Evolutionary conservation across 2,888 invertebrate species (phyloP), one percentile per base, ranked within the genome.

Genomic region (Lissocephala sabroskyi): DNA sequence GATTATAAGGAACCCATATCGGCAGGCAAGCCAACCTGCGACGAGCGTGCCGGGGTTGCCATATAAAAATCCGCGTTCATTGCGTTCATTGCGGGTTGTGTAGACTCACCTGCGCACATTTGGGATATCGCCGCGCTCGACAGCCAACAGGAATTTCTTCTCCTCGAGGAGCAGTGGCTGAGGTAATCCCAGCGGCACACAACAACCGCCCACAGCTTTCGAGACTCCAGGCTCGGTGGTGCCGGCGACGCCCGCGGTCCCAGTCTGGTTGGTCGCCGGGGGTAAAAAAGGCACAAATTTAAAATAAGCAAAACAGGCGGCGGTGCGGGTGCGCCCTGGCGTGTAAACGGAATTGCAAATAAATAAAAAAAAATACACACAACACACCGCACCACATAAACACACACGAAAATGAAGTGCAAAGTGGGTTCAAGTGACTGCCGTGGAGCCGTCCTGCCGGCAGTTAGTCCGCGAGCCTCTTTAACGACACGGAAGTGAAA

Each of bases 91-190:
- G 13, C 10, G 19, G 6, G 10, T n/a, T 37, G 10, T 30, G 30
- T 30, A 30, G n/a, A 77, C 84, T 86, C 85, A 93, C 91, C 92
- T 89, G 79, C 92, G 88, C 16, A 96, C 95, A 80, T 94, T 93
- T 10, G 92, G 91, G 82, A 96, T 88, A 84, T 98, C 97, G 2
- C 97, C 97, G 48, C 97, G 86, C 85, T 97, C 97, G 17, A 97
- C 96, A 0, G 96, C 94, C 48, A 97, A 86, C 19, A 98, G 88
- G 82, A 92, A 97, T 80, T 94, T 95, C 86, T 96, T 97, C 86
- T 97, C 97, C 66, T 94, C 93, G 46, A 91, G 82, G 44, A 89
- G 90, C 49, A 95, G 86, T 6, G 92, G 86, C 74, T 92, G 91
- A 1, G 94, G 93, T 58, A 93, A 84, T 58, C 87, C 88, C 37